Percentiles rank a stretch among this genome's conserved stretches.
phyloP scores from a whole-genome alignment of 2,888 invertebrate species.

The Pseudococcus jackbeardsleyi region DNA sequence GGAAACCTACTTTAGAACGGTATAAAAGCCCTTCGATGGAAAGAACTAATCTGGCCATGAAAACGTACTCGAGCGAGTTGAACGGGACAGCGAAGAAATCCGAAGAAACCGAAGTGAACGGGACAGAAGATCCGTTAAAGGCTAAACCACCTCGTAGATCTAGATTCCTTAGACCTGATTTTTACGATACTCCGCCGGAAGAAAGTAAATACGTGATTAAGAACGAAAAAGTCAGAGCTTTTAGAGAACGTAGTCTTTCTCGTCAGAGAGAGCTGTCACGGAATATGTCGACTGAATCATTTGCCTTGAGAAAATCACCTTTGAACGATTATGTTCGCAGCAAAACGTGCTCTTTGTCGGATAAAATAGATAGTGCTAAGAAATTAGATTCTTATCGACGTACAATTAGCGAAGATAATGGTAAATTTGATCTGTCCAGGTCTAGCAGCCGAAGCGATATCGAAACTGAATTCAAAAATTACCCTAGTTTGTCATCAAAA shows the following conservation, averaged over 20 bases:
- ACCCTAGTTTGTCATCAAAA: background rate
- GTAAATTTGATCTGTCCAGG: slow-evolving; percentile 37
- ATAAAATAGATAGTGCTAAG: slow-evolving; percentile 14
- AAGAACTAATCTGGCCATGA: background rate
- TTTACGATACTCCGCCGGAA: slow-evolving; percentile 79
- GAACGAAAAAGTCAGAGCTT: slow-evolving; percentile 68
- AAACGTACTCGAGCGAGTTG: background rate
- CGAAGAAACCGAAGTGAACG: slow-evolving; percentile 7
- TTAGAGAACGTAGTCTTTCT: slow-evolving; percentile 57
- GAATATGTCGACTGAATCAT: slow-evolving; percentile 50
- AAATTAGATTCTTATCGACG: slow-evolving; percentile 24
- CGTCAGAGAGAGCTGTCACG: slow-evolving; percentile 60
- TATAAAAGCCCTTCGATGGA: slow-evolving; percentile 13
- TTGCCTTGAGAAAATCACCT: background rate
- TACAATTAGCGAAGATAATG: slow-evolving; percentile 45
- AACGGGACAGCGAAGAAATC: background rate
- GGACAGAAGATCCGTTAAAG: background rate
- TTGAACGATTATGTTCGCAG: slow-evolving; percentile 45
- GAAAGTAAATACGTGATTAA: slow-evolving; percentile 76
- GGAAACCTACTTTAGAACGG: slow-evolving; percentile 2
- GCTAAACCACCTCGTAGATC: slow-evolving; percentile 73
- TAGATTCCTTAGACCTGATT: slow-evolving; percentile 83
- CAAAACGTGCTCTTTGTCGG: slow-evolving; percentile 53
- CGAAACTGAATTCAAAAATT: background rate
- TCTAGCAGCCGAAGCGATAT: background rate